These are phyloP conservation scores for Spilogale gracilis DNA, from an alignment of 2,113 vertebrate genomes.

Conservation along the genomic window DNA sequence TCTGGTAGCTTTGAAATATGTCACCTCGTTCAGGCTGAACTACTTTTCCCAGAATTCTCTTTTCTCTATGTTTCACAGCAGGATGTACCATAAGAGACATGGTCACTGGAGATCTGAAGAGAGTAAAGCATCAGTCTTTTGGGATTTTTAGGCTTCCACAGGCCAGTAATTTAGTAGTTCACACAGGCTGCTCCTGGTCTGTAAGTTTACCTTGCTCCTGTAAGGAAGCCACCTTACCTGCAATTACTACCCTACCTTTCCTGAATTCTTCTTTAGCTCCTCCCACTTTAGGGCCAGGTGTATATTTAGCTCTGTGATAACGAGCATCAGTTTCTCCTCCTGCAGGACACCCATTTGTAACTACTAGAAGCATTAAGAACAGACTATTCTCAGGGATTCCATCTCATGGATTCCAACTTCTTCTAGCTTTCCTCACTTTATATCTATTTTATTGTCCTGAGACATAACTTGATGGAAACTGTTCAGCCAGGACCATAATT, in stretches of 20 bases:
- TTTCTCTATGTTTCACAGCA: neutral
- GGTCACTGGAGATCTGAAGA: neutral
- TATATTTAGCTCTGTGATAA: neutral
- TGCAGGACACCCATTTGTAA: neutral
- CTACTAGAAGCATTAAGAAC: neutral
- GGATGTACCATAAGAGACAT: neutral
- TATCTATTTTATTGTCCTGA: neutral
- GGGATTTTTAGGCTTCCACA: neutral
- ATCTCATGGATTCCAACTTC: neutral
- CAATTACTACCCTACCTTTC: accelerated
- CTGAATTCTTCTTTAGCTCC: neutral
- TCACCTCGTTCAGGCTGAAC: neutral
- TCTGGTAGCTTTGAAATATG: neutral
- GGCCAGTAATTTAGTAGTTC: neutral
- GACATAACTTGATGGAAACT: neutral
- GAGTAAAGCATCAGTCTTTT: neutral
- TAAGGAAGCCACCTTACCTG: neutral
- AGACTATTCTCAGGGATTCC: too few relatives aligned
- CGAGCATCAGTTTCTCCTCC: neutral
- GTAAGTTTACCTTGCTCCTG: neutral
- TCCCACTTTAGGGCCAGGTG: neutral
- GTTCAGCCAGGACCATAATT: neutral
- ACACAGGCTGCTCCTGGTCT: too few relatives aligned
- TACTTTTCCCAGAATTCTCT: neutral
- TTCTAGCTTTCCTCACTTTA: neutral